A percentile compares a stretch with the other conserved stretches of the same genome.
These are phyloP conservation scores for Dipodomys ordii DNA, from an alignment of 2,113 vertebrate species.

Conservation along the genomic window DNA sequence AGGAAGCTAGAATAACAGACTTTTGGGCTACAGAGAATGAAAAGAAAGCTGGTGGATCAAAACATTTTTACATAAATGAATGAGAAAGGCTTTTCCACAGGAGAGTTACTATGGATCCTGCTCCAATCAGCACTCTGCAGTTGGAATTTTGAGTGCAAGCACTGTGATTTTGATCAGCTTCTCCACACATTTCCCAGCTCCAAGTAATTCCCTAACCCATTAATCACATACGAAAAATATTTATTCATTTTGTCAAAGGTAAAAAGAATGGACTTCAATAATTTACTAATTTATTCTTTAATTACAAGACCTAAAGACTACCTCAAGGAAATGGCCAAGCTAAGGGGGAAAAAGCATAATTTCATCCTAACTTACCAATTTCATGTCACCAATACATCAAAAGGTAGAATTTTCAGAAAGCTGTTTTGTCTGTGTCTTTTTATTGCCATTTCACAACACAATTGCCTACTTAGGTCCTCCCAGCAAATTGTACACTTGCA, in stretches of 20 bases:
- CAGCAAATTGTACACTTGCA: slow-evolving; percentile 33
- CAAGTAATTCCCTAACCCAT: neutral
- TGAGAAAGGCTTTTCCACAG: neutral
- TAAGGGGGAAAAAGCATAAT: slow-evolving; percentile 53
- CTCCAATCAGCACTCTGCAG: fast-evolving
- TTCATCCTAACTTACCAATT: slow-evolving; percentile 63
- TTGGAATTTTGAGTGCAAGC: neutral
- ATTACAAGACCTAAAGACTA: slow-evolving; percentile 42
- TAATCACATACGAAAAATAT: slow-evolving; percentile 6
- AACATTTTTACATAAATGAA: slow-evolving; percentile 46
- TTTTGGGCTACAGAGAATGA: slow-evolving; percentile 34
- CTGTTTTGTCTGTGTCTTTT: slow-evolving; percentile 63
- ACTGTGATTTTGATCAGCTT: neutral
- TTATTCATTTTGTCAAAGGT: slow-evolving; percentile 31
- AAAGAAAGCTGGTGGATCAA: neutral
- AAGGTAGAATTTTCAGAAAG: slow-evolving; percentile 67
- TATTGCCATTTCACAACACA: slow-evolving; percentile 44
- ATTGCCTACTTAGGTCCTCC: neutral
- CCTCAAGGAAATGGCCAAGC: slow-evolving; percentile 26
- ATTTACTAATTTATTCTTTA: too few species aligned
- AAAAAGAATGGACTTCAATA: neutral
- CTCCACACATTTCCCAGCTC: neutral
- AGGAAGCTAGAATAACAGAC: slow-evolving; percentile 7
- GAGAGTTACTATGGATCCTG: neutral
- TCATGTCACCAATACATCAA: slow-evolving; percentile 65